Evolutionary conservation across 2,113 vertebrate species (phyloP).

Genomic region (Cheirogaleus medius): DNA sequence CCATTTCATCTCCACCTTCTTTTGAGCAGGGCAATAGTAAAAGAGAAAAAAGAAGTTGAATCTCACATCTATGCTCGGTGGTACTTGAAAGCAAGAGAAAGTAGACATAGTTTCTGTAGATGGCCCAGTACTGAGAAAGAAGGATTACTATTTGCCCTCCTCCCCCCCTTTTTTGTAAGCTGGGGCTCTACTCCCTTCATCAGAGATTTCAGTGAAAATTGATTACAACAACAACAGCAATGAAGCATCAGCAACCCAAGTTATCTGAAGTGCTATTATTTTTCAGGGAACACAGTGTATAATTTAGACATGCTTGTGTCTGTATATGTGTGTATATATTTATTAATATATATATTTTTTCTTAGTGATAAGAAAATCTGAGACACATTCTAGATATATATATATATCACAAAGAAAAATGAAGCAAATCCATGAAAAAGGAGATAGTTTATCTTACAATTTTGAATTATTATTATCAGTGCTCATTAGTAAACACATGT

Average conservation of each 20-base stretch:
- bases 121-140: background rate
- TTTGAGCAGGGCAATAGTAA: background rate
- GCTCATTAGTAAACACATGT: background rate
- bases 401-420: background rate
- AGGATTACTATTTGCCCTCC: fast-evolving
- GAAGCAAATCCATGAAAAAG: background rate
- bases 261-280: background rate
- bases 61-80: background rate
- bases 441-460: background rate
- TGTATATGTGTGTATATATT: background rate
- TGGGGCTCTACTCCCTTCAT: background rate
- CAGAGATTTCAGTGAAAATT: background rate
- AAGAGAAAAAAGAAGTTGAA: background rate
- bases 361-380: too few relatives aligned
- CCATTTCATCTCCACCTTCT: background rate
- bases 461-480: background rate
- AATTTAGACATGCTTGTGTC: background rate
- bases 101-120: background rate
- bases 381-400: background rate
- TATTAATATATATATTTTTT: background rate
- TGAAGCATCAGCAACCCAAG: background rate
- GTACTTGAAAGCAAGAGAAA: background rate
- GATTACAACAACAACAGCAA: background rate
- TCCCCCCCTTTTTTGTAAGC: background rate
- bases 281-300: background rate